Evolutionary conservation across 2,113 vertebrate species (phyloP).

Genomic region (Dendropsophus ebraccatus): DNA sequence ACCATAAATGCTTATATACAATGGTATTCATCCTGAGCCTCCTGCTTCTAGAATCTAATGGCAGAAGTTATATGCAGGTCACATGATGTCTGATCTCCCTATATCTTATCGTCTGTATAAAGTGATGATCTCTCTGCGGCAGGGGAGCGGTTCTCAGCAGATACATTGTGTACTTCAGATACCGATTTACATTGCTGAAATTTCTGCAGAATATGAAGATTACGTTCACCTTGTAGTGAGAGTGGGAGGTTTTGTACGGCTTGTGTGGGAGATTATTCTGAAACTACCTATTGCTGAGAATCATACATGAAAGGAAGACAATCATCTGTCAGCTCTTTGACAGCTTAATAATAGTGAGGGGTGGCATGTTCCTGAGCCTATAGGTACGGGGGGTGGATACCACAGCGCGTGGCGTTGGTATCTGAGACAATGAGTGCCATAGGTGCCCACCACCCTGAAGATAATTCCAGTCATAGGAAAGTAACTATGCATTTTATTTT

Average conservation of each 20-base stretch:
- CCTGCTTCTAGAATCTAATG: not conserved
- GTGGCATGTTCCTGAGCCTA: not conserved
- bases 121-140: not conserved
- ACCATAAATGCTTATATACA: not conserved
- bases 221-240: not conserved
- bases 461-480: too few species aligned
- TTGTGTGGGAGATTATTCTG: constrained; percentile 20
- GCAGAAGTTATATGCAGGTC: not conserved
- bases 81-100: not conserved
- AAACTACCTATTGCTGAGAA: not conserved
- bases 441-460: too few species aligned
- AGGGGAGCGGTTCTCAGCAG: not conserved
- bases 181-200: not conserved
- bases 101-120: not conserved
- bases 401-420: too few species aligned
- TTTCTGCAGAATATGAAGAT: constrained; percentile 4
- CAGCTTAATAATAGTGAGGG: not conserved
- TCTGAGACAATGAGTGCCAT: too few species aligned
- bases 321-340: constrained; percentile 9
- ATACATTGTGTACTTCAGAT: not conserved
- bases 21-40: not conserved
- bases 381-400: not conserved
- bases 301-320: not conserved
- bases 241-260: constrained; percentile 15
- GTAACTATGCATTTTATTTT: too few species aligned